Evolutionary conservation across 2,113 vertebrate genomes (phyloP), one percentile per base, ranked within the genome.

Genomic region (Lamprotornis superbus): DNA sequence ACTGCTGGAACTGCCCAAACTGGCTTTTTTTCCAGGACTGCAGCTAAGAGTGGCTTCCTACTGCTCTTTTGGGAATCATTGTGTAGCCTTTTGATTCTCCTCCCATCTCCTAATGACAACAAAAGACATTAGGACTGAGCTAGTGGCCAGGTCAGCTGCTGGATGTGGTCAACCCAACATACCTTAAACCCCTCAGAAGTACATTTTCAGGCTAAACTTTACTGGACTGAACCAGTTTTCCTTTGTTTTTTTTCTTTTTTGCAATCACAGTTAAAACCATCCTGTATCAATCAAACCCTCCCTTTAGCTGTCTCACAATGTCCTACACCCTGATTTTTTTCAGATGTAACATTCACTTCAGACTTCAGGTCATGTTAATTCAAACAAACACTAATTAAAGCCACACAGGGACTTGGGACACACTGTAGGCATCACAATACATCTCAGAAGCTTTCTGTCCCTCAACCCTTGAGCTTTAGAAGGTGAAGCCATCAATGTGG

Each of bases 331-430:
- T 56, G 35, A 30, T 64, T 64, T 77, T 64, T 82, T 83, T 63
- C 37, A 69, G 40, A 52, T 53, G 23, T 80, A 39, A 21, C 15
- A 27, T 42, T 60, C 30, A 49, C 33, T 44, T 75, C 30, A 52
- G 61, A 77, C 13, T 60, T 89, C 7, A 65, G 50, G n/a, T n/a
- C 11, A 27, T 8, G 3, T 5, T 69, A 53, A 77, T 61, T 83
- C 50, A 74, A 77, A 79, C 4, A 40, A 83, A 87, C 2, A 0
- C 7, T n/a, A 77, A 61, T 47, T 31, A 83, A 69, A 94, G 37
- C 37, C n/a, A 24, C 0, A 1, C 2, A 37, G 68, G n/a, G 14
- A 24, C 12, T 7, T 20, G 46, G 42, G 23, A 74, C 18, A 37
- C 11, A 5, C 21, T 17, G 15, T 5, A 75, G 37, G 6, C 27